phyloP scores from a whole-genome alignment of 2,113 vertebrate genomes.

The Corythornis vintsioides region DNA sequence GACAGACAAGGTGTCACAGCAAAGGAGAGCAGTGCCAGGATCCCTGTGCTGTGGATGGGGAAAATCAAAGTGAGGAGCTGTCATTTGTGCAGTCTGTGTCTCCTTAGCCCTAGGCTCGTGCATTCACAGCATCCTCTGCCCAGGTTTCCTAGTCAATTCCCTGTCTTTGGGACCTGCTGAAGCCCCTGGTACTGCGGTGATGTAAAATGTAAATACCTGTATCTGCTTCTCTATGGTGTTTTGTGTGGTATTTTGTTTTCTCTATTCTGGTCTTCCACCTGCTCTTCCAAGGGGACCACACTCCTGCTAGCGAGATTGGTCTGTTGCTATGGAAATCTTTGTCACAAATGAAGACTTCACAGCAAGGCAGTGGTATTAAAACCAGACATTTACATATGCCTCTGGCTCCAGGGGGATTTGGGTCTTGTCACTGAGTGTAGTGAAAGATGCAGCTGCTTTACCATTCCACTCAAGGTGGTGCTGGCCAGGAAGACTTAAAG shows the following conservation, averaged over 20 bases:
- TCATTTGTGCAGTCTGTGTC: background rate
- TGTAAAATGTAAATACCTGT: background rate
- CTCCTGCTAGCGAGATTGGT: background rate
- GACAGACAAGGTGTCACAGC: background rate
- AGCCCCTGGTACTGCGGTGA: background rate
- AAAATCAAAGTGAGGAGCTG: background rate
- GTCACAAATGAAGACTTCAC: constrained; percentile 60
- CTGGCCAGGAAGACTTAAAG: background rate
- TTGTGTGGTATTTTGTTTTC: accelerated
- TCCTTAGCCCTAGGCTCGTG: accelerated
- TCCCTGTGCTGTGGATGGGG: background rate
- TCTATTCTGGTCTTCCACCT: constrained; percentile 3
- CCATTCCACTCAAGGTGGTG: background rate
- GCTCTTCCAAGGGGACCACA: constrained; percentile 20
- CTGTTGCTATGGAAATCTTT: constrained; percentile 69
- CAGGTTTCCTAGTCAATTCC: background rate
- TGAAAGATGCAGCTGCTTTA: background rate
- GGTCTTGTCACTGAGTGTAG: background rate
- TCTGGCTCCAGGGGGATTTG: background rate
- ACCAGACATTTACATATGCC: constrained; percentile 34
- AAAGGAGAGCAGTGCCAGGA: background rate
- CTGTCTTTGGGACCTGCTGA: background rate
- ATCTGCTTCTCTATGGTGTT: background rate
- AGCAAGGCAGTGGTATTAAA: constrained; percentile 22
- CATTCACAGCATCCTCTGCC: background rate